These are phyloP conservation scores for Tenthredo livida DNA, from an alignment of 2,888 invertebrate species.

Conservation along the genomic window DNA sequence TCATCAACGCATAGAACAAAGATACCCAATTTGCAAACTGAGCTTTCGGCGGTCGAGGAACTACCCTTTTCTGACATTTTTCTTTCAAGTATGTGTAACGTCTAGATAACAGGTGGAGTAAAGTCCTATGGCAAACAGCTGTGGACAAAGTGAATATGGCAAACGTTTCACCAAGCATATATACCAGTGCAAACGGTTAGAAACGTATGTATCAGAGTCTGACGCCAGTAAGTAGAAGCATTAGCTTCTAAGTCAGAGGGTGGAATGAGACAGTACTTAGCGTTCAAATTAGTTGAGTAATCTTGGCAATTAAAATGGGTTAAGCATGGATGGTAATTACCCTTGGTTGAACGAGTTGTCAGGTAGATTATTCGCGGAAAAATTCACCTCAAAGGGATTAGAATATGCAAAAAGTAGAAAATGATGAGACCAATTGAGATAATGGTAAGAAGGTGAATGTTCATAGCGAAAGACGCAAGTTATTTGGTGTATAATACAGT, in stretches of 20 bases:
- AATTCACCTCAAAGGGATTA: background rate
- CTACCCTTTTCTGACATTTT: background rate
- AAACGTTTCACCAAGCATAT: slow-evolving; percentile 25
- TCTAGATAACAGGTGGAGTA: slow-evolving; percentile 15
- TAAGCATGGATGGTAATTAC: slow-evolving; percentile 72
- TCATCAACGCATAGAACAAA: background rate
- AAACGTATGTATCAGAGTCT: slow-evolving; percentile 17
- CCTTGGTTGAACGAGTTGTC: slow-evolving; percentile 53
- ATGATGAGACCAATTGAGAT: background rate
- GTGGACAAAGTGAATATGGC: slow-evolving; percentile 18
- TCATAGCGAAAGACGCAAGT: background rate
- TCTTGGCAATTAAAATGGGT: slow-evolving; percentile 75
- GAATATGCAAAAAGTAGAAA: background rate
- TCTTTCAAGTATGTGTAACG: background rate
- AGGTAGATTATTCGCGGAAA: slow-evolving; percentile 58
- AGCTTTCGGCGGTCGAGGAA: background rate
- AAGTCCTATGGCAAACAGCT: slow-evolving; percentile 28
- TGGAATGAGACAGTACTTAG: slow-evolving; percentile 67
- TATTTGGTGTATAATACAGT: background rate
- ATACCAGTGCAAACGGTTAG: slow-evolving; percentile 37
- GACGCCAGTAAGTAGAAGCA: slow-evolving; percentile 41
- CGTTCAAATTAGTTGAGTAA: slow-evolving; percentile 73
- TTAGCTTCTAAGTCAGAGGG: slow-evolving; percentile 54
- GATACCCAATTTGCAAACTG: background rate
- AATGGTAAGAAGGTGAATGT: background rate